Evolutionary conservation across 2,888 invertebrate genomes (phyloP).

Genomic region (Mesochorus sp.): DNA sequence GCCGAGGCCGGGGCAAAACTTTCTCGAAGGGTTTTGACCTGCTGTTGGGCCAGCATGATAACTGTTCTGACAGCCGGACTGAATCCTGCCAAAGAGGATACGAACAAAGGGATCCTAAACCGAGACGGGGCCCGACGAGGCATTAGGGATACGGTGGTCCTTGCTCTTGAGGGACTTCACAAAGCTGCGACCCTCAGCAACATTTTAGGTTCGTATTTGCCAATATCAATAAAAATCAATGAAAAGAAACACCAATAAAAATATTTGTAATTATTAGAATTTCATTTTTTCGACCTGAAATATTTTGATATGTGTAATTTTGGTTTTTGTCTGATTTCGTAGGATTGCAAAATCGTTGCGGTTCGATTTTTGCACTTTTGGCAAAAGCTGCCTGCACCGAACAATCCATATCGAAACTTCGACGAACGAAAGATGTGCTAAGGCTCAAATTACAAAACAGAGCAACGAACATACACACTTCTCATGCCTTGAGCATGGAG

Average conservation of each 20-base stretch:
- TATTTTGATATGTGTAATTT: neutral
- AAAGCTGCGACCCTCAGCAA: slow-evolving; percentile 96
- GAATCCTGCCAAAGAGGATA: slow-evolving; percentile 79
- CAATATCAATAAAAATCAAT: too few species aligned
- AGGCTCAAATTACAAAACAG: slow-evolving; percentile 83
- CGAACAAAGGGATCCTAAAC: slow-evolving; percentile 76
- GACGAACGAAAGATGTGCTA: slow-evolving; percentile 80
- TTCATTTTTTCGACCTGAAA: too few species aligned
- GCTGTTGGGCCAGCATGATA: slow-evolving; percentile 96
- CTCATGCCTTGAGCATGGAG: slow-evolving; percentile 96
- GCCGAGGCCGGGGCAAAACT: slow-evolving; percentile 91
- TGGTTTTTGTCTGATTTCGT: slow-evolving; percentile 21
- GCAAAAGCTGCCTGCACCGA: slow-evolving; percentile 95
- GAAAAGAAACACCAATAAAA: too few species aligned
- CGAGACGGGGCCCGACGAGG: slow-evolving; percentile 82
- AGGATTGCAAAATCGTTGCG: slow-evolving; percentile 94
- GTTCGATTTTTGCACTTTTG: slow-evolving; percentile 92
- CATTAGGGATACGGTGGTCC: slow-evolving; percentile 91
- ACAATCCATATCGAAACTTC: slow-evolving; percentile 78
- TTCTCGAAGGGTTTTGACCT: slow-evolving; percentile 91
- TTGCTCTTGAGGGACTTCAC: slow-evolving; percentile 94
- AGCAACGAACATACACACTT: slow-evolving; percentile 90
- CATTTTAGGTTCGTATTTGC: slow-evolving; percentile 85
- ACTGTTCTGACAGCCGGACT: slow-evolving; percentile 90
- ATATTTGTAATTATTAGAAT: too few species aligned